phyloP scores from a whole-genome alignment of 1,140 invertebrate genomes.

The Acromyrmex echinatior region DNA sequence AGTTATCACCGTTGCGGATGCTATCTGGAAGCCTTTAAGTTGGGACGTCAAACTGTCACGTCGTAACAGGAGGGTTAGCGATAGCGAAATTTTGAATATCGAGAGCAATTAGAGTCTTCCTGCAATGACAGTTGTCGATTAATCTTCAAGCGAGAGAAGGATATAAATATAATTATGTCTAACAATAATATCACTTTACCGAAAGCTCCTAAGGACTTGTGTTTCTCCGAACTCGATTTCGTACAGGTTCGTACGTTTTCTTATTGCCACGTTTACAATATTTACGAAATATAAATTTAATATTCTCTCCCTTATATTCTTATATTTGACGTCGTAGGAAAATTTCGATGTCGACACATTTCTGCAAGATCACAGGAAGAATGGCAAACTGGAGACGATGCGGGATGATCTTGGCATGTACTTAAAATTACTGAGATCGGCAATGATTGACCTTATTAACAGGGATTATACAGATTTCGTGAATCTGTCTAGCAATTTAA shows the following conservation, averaged over 20 bases:
- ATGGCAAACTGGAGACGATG: conserved; percentile 94
- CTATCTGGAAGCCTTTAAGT: no score
- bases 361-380: conserved; percentile 94
- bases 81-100: not conserved
- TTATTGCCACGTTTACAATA: not conserved
- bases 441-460: conserved; percentile 98
- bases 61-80: not conserved
- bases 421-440: conserved; percentile 94
- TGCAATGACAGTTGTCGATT: not conserved
- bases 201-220: conserved; percentile 84
- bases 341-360: conserved; percentile 97
- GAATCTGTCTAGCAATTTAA: conserved; percentile 97
- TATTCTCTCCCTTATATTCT: not conserved
- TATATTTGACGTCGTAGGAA: conserved; percentile 87
- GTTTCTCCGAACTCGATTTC: conserved; percentile 84
- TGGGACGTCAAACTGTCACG: conserved; percentile 3
- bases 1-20: no score
- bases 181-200: conserved; percentile 81
- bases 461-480: conserved; percentile 99
- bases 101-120: no score
- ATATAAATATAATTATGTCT: conserved; percentile 74
- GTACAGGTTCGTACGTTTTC: conserved; percentile 77
- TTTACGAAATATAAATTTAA: not conserved
- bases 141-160: not conserved
- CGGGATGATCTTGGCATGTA: conserved; percentile 96